Evolutionary conservation across 2,113 vertebrate species (phyloP), one percentile per base, ranked within the genome.

Genomic region (Limanda limanda): DNA sequence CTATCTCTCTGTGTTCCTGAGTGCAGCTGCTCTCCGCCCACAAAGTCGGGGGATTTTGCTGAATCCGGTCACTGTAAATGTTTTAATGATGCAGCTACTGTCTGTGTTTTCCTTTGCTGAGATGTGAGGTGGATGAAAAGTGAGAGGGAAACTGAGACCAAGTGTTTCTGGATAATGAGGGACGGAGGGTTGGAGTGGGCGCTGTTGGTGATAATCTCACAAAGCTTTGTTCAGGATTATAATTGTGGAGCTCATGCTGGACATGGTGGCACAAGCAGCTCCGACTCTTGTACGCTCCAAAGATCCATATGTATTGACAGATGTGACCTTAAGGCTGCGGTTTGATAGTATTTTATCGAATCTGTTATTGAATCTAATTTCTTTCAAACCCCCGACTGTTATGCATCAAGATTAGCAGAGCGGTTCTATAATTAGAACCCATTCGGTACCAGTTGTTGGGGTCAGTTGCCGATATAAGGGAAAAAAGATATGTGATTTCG

Each of bases 41-140:
- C 82, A 61, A 67, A 72, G 59, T 73, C 27, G 1, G 72, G 35
- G 71, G 48, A 52, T 72, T 73, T 51, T 20, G 21, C 11, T 47
- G 23, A 66, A 70, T 69, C 13, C 21, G 61, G 58, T 59, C 9
- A 3, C 69, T 25, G 17, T n/a, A 72, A 71, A 61, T 63, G 66
- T 72, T 84, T 86, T 87, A 83, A 86, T 82, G 82, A 85, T 81
- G 72, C 70, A 40, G 71, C 70, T 57, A 23, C 79, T 51, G 80
- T 63, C 57, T n/a, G 66, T 71, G 23, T 35, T 55, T 70, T 71
- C 66, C 13, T 73, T 48, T 62, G 1, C 58, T 17, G 55, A 67
- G 86, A 83, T 73, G 37, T 9, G 67, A 78, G 62, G 61, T 45
- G 45, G 64, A 67, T 59, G 31, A 61, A 68, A 66, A 74, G 70